Conservation (phyloP, 2,888 invertebrate species). For the Gisinianus flammeolus region DNA sequence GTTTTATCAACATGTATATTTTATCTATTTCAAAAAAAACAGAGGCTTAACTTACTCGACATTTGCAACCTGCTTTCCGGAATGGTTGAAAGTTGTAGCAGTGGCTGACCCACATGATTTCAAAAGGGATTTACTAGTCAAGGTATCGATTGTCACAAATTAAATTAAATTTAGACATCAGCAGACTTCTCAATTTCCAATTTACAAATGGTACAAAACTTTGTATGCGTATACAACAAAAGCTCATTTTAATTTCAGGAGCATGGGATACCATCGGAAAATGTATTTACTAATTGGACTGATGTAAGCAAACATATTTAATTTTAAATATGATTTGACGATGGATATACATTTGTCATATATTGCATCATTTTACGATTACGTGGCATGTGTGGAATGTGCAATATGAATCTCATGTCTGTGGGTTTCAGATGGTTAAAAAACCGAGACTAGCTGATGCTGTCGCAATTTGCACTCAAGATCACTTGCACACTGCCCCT, state of each 20-base stretch:
- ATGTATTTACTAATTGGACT: constrained; percentile 50
- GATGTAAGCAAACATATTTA: constrained; percentile 42
- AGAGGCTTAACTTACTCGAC: constrained; percentile 53
- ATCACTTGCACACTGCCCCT: constrained; percentile 50
- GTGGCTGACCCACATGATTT: constrained; percentile 54
- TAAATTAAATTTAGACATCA: neutral
- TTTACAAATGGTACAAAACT: neutral
- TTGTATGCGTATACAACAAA: neutral
- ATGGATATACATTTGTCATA: no score
- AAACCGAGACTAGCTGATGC: constrained; percentile 52
- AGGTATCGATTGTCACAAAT: no score
- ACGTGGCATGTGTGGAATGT: no score
- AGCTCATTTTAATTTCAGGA: constrained; percentile 41
- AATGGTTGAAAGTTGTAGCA: constrained; percentile 57
- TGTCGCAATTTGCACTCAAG: constrained; percentile 57
- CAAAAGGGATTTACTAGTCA: constrained; percentile 45
- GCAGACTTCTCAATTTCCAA: neutral
- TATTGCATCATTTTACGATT: neutral
- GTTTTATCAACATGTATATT: neutral
- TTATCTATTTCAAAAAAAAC: neutral
- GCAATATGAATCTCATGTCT: no score
- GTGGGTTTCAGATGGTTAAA: constrained; percentile 31
- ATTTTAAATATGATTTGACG: neutral
- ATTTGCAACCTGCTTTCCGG: constrained; percentile 49
- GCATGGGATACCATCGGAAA: constrained; percentile 50